Evolutionary conservation across 2,797 vertebrate genomes (phyloP), one percentile per base, ranked within the genome.

Genomic region (Hipposideros larvatus): DNA sequence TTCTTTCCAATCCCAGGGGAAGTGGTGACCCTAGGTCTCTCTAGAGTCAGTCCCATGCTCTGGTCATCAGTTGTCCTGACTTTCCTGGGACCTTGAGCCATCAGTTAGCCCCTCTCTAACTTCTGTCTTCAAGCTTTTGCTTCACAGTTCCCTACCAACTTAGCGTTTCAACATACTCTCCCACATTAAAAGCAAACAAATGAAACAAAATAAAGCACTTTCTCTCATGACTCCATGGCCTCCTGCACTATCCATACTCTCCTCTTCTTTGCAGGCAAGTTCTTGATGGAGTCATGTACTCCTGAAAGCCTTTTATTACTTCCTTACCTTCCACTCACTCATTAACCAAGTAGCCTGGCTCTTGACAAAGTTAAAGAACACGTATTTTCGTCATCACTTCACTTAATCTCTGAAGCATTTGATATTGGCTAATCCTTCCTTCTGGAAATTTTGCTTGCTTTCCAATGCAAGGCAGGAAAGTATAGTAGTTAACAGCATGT

Each of bases 391-490:
- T 88, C 66, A 53, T 87, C 28, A 55, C 11, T 77, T 34, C 59
- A 26, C 41, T 53, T 79, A 66, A 65, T 61, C 53, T 94, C 66
- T 77, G 90, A 96, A 66, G 24, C 34, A 73, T 82, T 70, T 77
- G 37, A 77, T 21, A 63, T 34, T 66, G 79, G 46, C 43, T 55
- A 91, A 66, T 86, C 26, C 24, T 26, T 75, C 37, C 43, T 94
- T 82, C 83, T 48, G 7, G n/a, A 91, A 93, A 95, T 43, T 95
- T 26, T 59, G 37, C 31, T 83, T 55, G 48, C 31, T 53, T 78
- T 94, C 57, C 57, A 78, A 68, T 26, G 28, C 59, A 87, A 89
- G 28, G 6, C 26, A 90, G n/a, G 43, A 77, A 73, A 63, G 8
- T 59, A 8, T 75, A 59, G 21, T 18, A 90, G 86, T 68, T 93